Evolutionary conservation across 1,140 invertebrate genomes (phyloP).

Genomic region (Scaptomyza hsui): DNA sequence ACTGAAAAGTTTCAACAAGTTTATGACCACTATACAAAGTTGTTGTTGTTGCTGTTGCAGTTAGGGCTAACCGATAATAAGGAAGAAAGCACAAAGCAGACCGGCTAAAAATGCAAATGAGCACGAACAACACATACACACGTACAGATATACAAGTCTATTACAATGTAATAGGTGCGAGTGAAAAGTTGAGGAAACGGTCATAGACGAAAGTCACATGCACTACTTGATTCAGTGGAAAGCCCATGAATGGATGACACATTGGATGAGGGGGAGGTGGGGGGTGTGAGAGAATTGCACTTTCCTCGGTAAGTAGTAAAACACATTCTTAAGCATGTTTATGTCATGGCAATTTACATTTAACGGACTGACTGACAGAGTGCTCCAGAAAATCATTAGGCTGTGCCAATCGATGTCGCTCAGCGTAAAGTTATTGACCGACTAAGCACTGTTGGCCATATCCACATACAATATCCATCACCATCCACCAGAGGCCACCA

Average conservation of each 20-base stretch:
- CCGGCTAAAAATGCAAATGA: slow-evolving; percentile 76
- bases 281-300: slow-evolving; percentile 46
- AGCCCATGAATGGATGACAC: slow-evolving; percentile 20
- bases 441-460: slow-evolving; percentile 51
- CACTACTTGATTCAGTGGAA: slow-evolving; percentile 47
- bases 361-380: slow-evolving; percentile 11
- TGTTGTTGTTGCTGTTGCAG: slow-evolving; percentile 4
- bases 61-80: slow-evolving; percentile 50
- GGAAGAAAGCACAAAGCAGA: slow-evolving; percentile 72
- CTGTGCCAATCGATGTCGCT: slow-evolving; percentile 46
- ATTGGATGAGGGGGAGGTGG: slow-evolving; percentile 2
- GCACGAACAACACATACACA: slow-evolving; percentile 59
- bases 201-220: slow-evolving; percentile 45
- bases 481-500: neutral
- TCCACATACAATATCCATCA: no score
- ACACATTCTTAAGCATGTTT: neutral
- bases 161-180: slow-evolving; percentile 22
- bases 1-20: no score
- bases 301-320: neutral
- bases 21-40: no score
- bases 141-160: slow-evolving; percentile 1
- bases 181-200: slow-evolving; percentile 16
- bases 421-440: slow-evolving; percentile 64
- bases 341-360: no score
- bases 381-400: slow-evolving; percentile 35